A percentile compares a stretch with the other conserved stretches of the same genome.
These are phyloP conservation scores for Eumeta japonica DNA, from an alignment of 1,140 invertebrate species.

Conservation along the genomic window DNA sequence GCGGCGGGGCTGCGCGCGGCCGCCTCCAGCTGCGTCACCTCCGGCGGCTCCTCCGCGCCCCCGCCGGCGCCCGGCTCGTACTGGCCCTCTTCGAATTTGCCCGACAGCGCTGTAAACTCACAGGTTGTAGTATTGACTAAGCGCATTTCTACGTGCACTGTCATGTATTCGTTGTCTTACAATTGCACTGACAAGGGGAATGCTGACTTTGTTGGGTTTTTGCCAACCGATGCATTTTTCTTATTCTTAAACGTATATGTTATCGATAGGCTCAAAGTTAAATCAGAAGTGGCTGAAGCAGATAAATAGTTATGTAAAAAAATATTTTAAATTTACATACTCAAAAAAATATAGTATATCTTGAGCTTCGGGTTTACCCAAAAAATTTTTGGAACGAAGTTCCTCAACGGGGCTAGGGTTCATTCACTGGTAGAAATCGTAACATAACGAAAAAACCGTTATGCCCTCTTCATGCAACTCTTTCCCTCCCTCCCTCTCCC, in stretches of 20 bases:
- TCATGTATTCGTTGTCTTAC: background rate
- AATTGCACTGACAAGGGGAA: background rate
- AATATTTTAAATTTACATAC: too few species aligned
- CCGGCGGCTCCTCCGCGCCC: conserved; percentile 39
- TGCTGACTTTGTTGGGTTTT: background rate
- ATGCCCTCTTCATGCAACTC: too few species aligned
- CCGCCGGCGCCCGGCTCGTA: conserved; percentile 44
- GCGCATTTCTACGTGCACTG: background rate
- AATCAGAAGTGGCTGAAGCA: background rate
- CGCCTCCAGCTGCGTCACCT: conserved; percentile 38
- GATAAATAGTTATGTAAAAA: too few species aligned
- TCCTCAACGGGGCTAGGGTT: too few species aligned
- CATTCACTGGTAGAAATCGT: too few species aligned
- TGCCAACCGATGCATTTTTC: background rate
- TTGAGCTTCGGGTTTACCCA: too few species aligned
- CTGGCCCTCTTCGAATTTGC: conserved; percentile 48
- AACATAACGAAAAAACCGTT: too few species aligned
- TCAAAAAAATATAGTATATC: too few species aligned
- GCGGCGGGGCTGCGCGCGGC: conserved; percentile 1
- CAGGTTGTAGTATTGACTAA: background rate
- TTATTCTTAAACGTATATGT: background rate
- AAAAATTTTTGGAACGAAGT: too few species aligned
- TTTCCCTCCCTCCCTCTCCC: too few species aligned
- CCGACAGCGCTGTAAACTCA: conserved; percentile 32
- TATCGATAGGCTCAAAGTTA: background rate